Evolutionary conservation across 2,113 vertebrate species (phyloP).

Genomic region (Sander vitreus): DNA sequence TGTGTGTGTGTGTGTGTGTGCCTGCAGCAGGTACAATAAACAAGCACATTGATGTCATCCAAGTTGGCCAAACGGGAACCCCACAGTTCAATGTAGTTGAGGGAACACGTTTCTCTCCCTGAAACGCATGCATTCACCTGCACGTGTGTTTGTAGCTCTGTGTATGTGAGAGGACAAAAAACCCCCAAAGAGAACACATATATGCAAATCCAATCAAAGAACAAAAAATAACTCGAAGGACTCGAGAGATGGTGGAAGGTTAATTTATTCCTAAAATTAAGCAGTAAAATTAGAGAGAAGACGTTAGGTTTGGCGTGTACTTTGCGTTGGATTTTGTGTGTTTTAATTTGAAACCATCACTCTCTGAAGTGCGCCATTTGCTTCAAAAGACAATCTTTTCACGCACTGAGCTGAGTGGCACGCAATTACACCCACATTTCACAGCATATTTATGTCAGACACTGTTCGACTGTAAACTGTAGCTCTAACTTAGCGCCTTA

Average conservation of each 20-base stretch:
- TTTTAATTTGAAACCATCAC: background rate
- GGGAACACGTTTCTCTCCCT: slow-evolving; percentile 22
- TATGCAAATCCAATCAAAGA: slow-evolving; percentile 39
- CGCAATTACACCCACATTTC: slow-evolving; percentile 9
- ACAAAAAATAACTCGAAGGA: slow-evolving; percentile 32
- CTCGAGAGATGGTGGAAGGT: background rate
- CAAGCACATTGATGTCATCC: slow-evolving; percentile 43
- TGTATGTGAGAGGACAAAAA: background rate
- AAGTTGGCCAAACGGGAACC: slow-evolving; percentile 31
- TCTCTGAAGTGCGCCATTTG: background rate
- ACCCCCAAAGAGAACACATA: background rate
- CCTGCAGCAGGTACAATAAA: slow-evolving; percentile 42
- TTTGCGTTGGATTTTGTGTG: background rate
- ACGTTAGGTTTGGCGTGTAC: background rate
- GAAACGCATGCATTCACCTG: slow-evolving; percentile 42
- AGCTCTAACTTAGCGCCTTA: background rate
- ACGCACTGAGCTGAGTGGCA: slow-evolving; percentile 21
- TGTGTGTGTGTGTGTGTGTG: background rate
- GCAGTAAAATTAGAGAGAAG: slow-evolving; percentile 8
- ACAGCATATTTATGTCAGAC: slow-evolving; percentile 37
- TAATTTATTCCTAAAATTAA: slow-evolving; percentile 47
- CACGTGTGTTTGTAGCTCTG: slow-evolving; percentile 21
- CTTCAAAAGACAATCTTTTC: slow-evolving; percentile 19
- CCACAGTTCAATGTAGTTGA: slow-evolving; percentile 26
- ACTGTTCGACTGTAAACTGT: background rate